Base-by-base conservation (phyloP, 2,113 vertebrate species). In the Leiothrix lutea region DNA sequence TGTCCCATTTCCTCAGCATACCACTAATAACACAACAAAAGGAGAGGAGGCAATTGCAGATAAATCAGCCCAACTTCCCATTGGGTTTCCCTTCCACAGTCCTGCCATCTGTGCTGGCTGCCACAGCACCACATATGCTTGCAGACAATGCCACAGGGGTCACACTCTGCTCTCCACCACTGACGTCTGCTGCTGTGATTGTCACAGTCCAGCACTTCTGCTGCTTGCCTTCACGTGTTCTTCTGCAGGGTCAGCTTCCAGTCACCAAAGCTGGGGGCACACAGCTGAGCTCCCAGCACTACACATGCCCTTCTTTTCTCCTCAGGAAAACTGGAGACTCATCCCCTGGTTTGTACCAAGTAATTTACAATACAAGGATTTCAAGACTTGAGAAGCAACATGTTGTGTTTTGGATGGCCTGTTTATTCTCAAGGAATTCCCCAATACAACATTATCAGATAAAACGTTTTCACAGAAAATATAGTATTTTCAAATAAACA, bases 1-100 rank as follows among this genome's bases (percentile, higher is more conserved):
- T 40, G 78, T 73, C 69, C 74, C 6, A 2, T 64, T 91, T 95
- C 81, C 81, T 88, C 47, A 8, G 50, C 38, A 54, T 31, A 85
- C 62, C 70, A 44, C 72, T 86, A 83, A 77, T 4, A 44, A 74
- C 62, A 51, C 47, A 72, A 96, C 62, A 88, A 96, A 88, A 86
- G 78, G 40, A 67, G 36, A 84, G 60, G 42, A 87, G 79, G 88
- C 57, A 29, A 88, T 15, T 28, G 65, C 18, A 9, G 80, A 89
- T 80, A 92, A 91, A 65, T 65, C 72, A 89, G 47, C 48, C 70
- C 73, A 83, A 60, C 81, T 87, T 92, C 38, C 42, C 54, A 44
- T 33, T 1, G 0, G 26, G 36, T 33, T 80, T 72, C 18, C 17
- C 18, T 58, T 66, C 84, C 16, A 0, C 4, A 3, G 48, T 67